Percentiles rank a stretch among this genome's conserved stretches.
Evolutionary conservation across 2,888 invertebrate species (phyloP).

Genomic region (Drosophila yooni): DNA sequence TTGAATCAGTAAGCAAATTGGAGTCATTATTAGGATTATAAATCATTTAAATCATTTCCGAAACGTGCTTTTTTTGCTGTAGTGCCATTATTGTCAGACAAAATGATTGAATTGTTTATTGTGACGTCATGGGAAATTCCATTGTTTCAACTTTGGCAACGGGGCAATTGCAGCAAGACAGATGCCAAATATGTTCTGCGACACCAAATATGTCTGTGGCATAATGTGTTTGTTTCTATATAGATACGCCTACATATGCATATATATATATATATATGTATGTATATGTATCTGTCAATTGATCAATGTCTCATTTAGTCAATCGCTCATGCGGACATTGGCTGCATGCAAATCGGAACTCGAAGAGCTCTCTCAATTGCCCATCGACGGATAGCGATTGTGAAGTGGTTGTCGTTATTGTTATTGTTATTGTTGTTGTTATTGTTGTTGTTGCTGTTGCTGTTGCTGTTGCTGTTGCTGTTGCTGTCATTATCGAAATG

Average conservation of each 20-base stretch:
- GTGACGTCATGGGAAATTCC: conserved; percentile 48
- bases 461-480: conserved; percentile 1
- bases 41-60: not conserved
- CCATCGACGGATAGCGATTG: conserved; percentile 24
- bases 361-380: conserved; percentile 36
- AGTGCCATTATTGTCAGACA: not conserved
- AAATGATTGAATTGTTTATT: not conserved
- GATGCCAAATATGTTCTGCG: conserved; percentile 41
- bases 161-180: conserved; percentile 38
- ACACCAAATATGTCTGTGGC: conserved; percentile 46
- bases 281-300: conserved; percentile 17
- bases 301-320: conserved; percentile 20
- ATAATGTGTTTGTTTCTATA: conserved; percentile 30
- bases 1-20: not conserved
- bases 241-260: conserved; percentile 32
- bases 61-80: not conserved
- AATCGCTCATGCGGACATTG: conserved; percentile 27
- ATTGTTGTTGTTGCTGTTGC: not conserved
- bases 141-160: conserved; percentile 47
- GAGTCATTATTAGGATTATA: not conserved
- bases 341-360: conserved; percentile 49
- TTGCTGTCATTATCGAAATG: conserved; percentile 1
- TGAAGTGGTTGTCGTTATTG: conserved; percentile 20
- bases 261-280: not conserved
- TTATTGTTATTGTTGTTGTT: not conserved